phyloP scores from a whole-genome alignment of 2,888 invertebrate genomes.

The Hirtodrosophila confusa region DNA sequence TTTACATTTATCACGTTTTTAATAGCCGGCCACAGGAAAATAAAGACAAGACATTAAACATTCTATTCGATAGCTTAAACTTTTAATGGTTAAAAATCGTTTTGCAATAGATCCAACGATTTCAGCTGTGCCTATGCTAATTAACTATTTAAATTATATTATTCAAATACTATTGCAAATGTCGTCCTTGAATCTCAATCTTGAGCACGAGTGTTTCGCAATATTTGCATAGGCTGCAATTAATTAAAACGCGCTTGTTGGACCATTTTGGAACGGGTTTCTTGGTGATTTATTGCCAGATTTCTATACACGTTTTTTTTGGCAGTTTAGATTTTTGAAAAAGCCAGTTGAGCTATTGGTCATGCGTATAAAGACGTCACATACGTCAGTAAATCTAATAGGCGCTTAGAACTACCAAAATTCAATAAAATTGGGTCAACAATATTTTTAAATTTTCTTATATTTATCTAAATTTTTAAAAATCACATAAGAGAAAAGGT shows the following conservation, averaged over 20 bases:
- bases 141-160: constrained; percentile 34
- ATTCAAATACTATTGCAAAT: constrained; percentile 18
- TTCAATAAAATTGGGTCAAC: not conserved
- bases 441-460: not conserved
- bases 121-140: constrained; percentile 12
- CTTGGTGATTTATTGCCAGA: constrained; percentile 16
- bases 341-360: constrained; percentile 16
- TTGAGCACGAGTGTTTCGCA: constrained; percentile 33
- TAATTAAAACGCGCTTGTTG: constrained; percentile 39
- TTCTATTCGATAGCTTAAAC: too few relatives aligned
- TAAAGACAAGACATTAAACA: too few relatives aligned
- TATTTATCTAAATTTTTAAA: too few relatives aligned
- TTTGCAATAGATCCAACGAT: not conserved
- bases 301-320: constrained; percentile 19
- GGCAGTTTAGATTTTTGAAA: not conserved
- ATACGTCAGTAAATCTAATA: not conserved
- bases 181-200: constrained; percentile 49
- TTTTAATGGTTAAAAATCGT: too few relatives aligned
- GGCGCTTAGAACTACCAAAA: constrained; percentile 4
- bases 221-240: constrained; percentile 39
- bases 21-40: too few relatives aligned
- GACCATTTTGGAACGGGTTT: constrained; percentile 46
- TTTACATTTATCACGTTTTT: too few relatives aligned
- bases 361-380: constrained; percentile 30
- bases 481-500: too few relatives aligned